Evolutionary conservation across 2,888 invertebrate species (phyloP).

Genomic region (Bedellia somnulentella): DNA sequence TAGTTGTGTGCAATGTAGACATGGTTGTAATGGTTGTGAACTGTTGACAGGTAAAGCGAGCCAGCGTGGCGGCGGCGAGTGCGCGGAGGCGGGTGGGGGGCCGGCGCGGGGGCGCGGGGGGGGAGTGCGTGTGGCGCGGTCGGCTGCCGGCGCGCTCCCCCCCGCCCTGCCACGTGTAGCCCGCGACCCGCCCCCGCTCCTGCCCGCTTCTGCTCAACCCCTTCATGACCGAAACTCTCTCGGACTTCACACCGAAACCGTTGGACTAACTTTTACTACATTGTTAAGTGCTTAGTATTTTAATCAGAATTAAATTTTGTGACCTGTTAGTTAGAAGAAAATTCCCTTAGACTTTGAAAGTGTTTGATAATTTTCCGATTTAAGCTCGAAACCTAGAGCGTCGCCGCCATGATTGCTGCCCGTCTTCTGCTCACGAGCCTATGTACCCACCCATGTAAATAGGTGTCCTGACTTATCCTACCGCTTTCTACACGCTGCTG

Average conservation of each 20-base stretch:
- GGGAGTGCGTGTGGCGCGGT: slow-evolving; percentile 29
- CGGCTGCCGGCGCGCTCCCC: slow-evolving; percentile 38
- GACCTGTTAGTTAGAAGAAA: slow-evolving; percentile 3
- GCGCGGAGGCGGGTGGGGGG: slow-evolving; percentile 16
- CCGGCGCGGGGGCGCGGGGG: slow-evolving; percentile 8
- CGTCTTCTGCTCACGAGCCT: slow-evolving; percentile 2
- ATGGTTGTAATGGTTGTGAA: neutral
- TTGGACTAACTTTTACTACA: no score
- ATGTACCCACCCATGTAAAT: no score
- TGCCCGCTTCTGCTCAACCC: slow-evolving; percentile 7
- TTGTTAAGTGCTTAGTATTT: no score
- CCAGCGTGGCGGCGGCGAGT: slow-evolving; percentile 17
- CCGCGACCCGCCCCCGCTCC: slow-evolving; percentile 12
- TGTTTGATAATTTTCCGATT: no score
- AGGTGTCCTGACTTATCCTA: slow-evolving; percentile 31
- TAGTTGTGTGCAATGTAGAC: neutral
- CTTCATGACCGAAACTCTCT: slow-evolving; percentile 14
- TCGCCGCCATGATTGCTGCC: slow-evolving; percentile 2
- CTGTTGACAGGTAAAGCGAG: slow-evolving; percentile 41
- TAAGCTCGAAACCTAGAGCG: neutral
- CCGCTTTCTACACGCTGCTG: slow-evolving; percentile 47
- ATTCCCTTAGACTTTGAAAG: neutral
- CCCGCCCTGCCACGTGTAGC: slow-evolving; percentile 40
- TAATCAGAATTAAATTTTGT: no score
- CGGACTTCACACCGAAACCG: no score